A percentile compares a stretch with the other conserved stretches of the same genome.
Conservation (phyloP, 2,888 invertebrate genomes). For the Physocephala rufipes region DNA sequence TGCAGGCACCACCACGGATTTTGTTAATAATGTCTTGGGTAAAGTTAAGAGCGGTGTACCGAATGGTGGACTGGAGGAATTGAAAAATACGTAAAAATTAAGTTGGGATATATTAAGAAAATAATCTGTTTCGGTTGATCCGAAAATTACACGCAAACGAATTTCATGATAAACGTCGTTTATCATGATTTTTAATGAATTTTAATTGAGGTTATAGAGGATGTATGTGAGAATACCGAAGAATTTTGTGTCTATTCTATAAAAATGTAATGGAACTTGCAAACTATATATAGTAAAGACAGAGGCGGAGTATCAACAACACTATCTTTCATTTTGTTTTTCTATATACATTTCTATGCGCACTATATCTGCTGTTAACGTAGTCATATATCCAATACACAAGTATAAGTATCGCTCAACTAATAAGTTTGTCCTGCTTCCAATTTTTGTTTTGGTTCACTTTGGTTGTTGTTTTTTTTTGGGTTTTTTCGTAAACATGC, state of each 20-base stretch:
- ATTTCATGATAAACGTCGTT: not conserved
- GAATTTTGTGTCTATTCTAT: conserved; percentile 36
- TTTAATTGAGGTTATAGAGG: not conserved
- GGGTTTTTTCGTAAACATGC: conserved; percentile 24
- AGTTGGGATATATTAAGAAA: not conserved
- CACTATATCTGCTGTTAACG: too few species aligned
- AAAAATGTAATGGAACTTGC: conserved; percentile 35
- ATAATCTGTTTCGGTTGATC: not conserved
- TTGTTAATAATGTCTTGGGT: conserved; percentile 90
- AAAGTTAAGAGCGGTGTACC: conserved; percentile 83
- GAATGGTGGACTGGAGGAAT: conserved; percentile 80
- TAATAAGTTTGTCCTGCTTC: not conserved
- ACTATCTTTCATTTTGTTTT: conserved; percentile 6
- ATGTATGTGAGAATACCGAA: not conserved
- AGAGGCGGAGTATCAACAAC: conserved; percentile 23
- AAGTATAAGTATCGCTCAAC: too few species aligned
- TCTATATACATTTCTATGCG: not conserved
- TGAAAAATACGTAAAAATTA: conserved; percentile 66
- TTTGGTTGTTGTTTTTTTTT: too few species aligned
- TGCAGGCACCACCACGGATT: conserved; percentile 92
- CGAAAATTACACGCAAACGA: not conserved
- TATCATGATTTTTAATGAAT: too few species aligned
- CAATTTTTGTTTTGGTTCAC: not conserved
- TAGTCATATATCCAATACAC: too few species aligned
- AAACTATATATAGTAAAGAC: conserved; percentile 26